These are phyloP conservation scores for Laticauda laticaudata DNA, from an alignment of 2,113 vertebrate genomes.

Conservation along the genomic window DNA sequence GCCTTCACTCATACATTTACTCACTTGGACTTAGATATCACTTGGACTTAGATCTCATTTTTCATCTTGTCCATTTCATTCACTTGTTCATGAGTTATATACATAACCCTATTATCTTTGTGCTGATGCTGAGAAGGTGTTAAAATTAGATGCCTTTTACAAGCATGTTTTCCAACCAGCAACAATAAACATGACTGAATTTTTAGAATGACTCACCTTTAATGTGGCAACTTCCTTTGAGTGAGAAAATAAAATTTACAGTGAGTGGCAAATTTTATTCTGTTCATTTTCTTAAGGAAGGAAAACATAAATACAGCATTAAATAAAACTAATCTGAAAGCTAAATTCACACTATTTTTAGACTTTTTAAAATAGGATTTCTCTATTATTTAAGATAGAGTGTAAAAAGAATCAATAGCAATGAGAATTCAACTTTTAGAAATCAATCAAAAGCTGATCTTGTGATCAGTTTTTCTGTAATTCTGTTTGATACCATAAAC, in stretches of 20 bases:
- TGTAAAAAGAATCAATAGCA: background rate
- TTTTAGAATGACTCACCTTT: background rate
- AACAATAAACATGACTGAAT: background rate
- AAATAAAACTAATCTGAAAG: background rate
- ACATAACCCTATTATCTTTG: background rate
- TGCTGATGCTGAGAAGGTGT: background rate
- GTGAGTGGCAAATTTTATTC: background rate
- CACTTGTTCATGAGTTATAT: background rate
- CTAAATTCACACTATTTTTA: background rate
- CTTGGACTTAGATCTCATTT: background rate
- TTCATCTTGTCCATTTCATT: background rate
- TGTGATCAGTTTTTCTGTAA: background rate
- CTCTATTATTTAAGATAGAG: background rate
- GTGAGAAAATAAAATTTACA: background rate
- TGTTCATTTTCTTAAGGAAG: background rate
- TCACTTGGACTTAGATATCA: background rate
- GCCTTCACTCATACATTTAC: background rate
- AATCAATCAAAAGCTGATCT: background rate
- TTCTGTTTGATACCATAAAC: background rate
- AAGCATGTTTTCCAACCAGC: background rate
- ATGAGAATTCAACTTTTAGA: background rate
- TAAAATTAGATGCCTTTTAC: background rate
- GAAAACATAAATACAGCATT: background rate
- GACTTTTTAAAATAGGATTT: background rate
- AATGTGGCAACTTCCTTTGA: background rate